phyloP scores from a whole-genome alignment of 2,888 invertebrate species.

The Crioceris asparagi region DNA sequence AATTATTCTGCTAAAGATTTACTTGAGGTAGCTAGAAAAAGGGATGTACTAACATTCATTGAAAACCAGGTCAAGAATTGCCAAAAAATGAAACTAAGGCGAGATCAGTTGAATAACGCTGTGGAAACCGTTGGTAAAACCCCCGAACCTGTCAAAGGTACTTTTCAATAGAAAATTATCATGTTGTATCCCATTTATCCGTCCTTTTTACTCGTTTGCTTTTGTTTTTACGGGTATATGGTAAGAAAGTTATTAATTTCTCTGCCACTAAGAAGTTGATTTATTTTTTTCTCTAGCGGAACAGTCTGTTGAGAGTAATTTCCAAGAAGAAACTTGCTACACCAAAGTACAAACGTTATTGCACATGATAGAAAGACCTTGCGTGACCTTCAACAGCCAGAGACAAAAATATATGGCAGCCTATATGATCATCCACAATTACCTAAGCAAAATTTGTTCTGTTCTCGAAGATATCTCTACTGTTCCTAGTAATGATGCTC shows the following conservation, averaged over 20 bases:
- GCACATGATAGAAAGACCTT: conserved; percentile 18
- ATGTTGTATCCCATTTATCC: too few relatives aligned
- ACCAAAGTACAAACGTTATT: conserved; percentile 16
- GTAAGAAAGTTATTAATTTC: too few relatives aligned
- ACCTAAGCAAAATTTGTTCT: too few relatives aligned
- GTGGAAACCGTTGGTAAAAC: background rate
- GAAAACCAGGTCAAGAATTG: conserved; percentile 13
- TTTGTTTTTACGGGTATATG: too few relatives aligned
- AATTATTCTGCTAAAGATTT: conserved; percentile 22
- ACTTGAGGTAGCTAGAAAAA: conserved; percentile 18
- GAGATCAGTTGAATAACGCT: conserved; percentile 1
- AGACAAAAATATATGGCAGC: conserved; percentile 17
- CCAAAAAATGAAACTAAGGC: conserved; percentile 7
- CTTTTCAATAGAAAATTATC: too few relatives aligned
- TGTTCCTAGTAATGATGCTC: too few relatives aligned
- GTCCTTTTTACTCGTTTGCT: too few relatives aligned
- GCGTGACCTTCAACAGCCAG: conserved; percentile 18
- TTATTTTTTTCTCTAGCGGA: background rate
- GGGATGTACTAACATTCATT: conserved; percentile 17
- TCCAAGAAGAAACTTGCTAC: conserved; percentile 10
- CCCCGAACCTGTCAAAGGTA: too few relatives aligned
- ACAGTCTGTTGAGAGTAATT: background rate
- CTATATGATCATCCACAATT: conserved; percentile 17
- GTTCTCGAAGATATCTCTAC: too few relatives aligned
- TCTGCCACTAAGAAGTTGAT: too few relatives aligned